phyloP scores from a whole-genome alignment of 2,113 vertebrate species.

The Promerops cafer region DNA sequence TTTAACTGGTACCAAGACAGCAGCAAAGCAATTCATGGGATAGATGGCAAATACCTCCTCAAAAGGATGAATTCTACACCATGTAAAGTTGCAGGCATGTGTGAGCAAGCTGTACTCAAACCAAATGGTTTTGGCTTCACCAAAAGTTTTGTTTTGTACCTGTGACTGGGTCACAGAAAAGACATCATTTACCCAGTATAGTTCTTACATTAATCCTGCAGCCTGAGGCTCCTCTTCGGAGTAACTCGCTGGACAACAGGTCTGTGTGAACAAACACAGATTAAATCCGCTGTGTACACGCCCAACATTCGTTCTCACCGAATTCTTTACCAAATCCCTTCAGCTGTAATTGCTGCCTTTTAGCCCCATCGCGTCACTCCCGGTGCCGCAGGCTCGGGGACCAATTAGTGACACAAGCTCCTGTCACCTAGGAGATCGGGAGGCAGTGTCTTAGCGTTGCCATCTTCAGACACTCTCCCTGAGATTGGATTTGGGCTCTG shows the following conservation, averaged over 20 bases:
- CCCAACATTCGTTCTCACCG: not conserved
- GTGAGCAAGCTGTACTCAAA: not conserved
- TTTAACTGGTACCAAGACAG: not conserved
- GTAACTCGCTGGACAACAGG: not conserved
- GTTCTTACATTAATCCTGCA: not conserved
- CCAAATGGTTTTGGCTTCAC: not conserved
- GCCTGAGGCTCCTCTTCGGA: not conserved
- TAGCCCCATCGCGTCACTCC: not conserved
- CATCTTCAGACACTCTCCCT: not conserved
- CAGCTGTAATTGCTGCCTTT: not conserved
- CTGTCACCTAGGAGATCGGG: slow-evolving; percentile 53
- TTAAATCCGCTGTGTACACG: not conserved
- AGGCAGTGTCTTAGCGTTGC: not conserved
- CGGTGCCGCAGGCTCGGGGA: not conserved
- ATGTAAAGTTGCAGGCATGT: not conserved
- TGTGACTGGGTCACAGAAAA: not conserved
- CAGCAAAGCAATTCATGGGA: not conserved
- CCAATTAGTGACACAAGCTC: slow-evolving; percentile 22
- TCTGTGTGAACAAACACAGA: not conserved
- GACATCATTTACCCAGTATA: not conserved
- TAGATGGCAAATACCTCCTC: not conserved
- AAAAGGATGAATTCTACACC: not conserved
- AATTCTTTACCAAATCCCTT: not conserved
- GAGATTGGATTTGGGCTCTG: not conserved
- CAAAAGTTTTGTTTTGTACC: not conserved